Evolutionary conservation across 2,797 vertebrate genomes (phyloP).

Genomic region (Mormyrops attenuatus): DNA sequence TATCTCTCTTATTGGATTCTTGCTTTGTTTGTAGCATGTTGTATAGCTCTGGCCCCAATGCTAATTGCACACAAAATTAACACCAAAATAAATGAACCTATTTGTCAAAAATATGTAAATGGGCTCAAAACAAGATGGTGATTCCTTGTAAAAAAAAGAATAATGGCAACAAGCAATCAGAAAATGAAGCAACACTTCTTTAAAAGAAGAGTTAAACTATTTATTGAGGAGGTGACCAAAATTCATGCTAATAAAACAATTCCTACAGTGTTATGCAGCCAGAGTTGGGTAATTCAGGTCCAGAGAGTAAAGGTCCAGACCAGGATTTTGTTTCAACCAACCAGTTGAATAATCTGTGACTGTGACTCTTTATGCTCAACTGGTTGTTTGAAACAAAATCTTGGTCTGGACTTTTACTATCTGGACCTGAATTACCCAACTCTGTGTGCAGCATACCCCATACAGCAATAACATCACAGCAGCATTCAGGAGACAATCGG

Average conservation of each 20-base stretch:
- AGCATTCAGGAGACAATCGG: no score
- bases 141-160: neutral
- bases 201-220: neutral
- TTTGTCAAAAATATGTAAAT: neutral
- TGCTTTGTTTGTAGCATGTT: neutral
- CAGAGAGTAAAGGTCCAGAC: neutral
- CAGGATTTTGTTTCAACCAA: neutral
- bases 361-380: no score
- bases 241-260: neutral
- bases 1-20: neutral
- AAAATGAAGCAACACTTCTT: no score
- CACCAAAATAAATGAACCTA: neutral
- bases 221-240: neutral
- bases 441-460: no score
- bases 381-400: no score
- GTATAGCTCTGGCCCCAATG: neutral
- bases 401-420: no score
- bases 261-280: neutral
- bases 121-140: neutral
- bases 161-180: neutral
- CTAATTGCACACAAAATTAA: neutral
- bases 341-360: neutral
- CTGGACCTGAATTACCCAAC: no score
- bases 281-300: neutral
- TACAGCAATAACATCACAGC: no score